These are phyloP conservation scores for Dasypolia templi DNA, from an alignment of 2,888 invertebrate genomes.

Conservation along the genomic window DNA sequence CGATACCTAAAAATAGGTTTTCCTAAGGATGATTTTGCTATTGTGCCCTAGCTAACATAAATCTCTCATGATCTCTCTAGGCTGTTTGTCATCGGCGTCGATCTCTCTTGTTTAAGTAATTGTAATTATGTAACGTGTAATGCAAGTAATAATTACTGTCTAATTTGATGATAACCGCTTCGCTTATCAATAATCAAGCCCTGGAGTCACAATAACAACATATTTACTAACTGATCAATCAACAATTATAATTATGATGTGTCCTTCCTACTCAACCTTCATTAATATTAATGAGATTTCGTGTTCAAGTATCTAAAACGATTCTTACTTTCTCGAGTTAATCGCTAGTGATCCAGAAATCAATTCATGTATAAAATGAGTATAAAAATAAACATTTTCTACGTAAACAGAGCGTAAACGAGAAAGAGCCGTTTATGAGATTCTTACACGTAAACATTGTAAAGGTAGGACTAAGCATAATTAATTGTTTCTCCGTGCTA, in stretches of 20 bases:
- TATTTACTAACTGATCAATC: constrained; percentile 10
- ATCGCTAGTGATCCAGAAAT: constrained; percentile 55
- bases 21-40: neutral
- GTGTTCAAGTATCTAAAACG: constrained; percentile 21
- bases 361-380: constrained; percentile 58
- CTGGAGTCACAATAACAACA: neutral
- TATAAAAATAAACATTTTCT: constrained; percentile 58
- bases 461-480: constrained; percentile 31
- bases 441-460: constrained; percentile 58
- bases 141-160: neutral
- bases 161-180: neutral
- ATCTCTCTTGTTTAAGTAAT: neutral
- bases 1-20: no score
- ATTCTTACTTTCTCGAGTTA: constrained; percentile 43
- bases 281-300: constrained; percentile 52
- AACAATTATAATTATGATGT: constrained; percentile 38
- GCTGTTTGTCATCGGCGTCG: no score
- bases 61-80: neutral
- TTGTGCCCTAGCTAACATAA: neutral
- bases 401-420: constrained; percentile 61
- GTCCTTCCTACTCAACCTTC: constrained; percentile 37
- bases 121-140: neutral
- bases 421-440: constrained; percentile 61
- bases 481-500: neutral
- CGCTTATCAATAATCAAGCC: constrained; percentile 9